Conservation (phyloP, 2,797 vertebrate genomes). For the Clarias platycephalus region DNA sequence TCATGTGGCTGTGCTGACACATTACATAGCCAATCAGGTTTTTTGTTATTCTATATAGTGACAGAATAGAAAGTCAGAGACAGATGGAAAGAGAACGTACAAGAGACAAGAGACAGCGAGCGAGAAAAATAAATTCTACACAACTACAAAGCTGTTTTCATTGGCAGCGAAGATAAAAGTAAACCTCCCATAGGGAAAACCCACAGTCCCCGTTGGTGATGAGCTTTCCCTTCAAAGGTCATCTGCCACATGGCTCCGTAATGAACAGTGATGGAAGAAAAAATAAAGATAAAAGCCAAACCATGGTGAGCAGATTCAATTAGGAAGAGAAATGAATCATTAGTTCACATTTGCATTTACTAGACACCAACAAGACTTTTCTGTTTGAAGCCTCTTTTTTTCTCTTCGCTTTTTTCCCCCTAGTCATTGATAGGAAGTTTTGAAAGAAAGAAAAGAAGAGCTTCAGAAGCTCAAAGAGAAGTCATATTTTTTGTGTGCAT, state of each 20-base stretch:
- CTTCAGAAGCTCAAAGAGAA: slow-evolving; percentile 33
- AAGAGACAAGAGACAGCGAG: background rate
- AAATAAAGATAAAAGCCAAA: slow-evolving; percentile 50
- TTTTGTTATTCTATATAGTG: slow-evolving; percentile 14
- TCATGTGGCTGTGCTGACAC: background rate
- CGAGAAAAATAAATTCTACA: background rate
- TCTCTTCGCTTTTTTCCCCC: slow-evolving; percentile 35
- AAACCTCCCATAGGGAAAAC: slow-evolving; percentile 38
- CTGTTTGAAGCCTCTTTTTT: slow-evolving; percentile 43
- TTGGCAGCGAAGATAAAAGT: slow-evolving; percentile 45
- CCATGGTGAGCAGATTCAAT: slow-evolving; percentile 50
- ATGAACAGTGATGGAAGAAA: slow-evolving; percentile 49
- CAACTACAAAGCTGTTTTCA: slow-evolving; percentile 28
- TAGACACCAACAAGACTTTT: slow-evolving; percentile 28
- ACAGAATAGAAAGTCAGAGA: background rate
- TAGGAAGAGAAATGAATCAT: slow-evolving; percentile 55
- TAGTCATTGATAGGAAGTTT: slow-evolving; percentile 21
- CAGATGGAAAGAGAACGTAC: background rate
- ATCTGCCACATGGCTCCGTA: slow-evolving; percentile 41
- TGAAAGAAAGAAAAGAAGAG: slow-evolving; percentile 41
- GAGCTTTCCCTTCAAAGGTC: slow-evolving; percentile 57
- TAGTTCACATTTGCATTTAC: slow-evolving; percentile 49
- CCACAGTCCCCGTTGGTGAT: slow-evolving; percentile 42
- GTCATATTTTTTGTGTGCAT: slow-evolving; percentile 15
- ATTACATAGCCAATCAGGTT: slow-evolving; percentile 4